Evolutionary conservation across 1,140 invertebrate species (phyloP), one percentile per base, ranked within the genome.

Genomic region (Ptiloglossa arizonensis): DNA sequence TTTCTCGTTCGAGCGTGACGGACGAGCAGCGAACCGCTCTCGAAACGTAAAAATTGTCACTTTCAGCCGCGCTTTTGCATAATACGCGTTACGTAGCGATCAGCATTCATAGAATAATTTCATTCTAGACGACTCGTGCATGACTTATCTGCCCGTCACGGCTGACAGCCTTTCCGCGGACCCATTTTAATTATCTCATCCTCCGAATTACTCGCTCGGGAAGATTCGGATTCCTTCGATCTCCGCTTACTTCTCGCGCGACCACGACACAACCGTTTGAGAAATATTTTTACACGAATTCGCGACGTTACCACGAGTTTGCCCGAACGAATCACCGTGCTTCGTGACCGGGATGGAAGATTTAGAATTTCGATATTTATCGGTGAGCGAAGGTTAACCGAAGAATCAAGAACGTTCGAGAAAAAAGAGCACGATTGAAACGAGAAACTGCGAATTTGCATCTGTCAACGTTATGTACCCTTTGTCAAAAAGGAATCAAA

Each of bases 81-180:
- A 89, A 90, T 89, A 85, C 80, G 80, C 83, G 79, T 77, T 80
- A 80, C 83, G 78, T 70, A 74, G 59, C 83, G 81, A 90, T 90
- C 86, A 90, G 84, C 85, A 91, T 90, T 90, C 89, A 90, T 90
- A 90, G 88, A 90, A 90, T 89, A 91, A 91, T 91, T 91, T 90
- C 83, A 76, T 88, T 86, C 81, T 83, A 81, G 81, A 80, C 41
- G 79, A 80, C 64, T 71, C 56, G 76, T 44, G 75, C 67, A 54
- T 79, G 75, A 86, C 82, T 83, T 88, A 88, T 88, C 87, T 86
- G 83, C 80, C 82, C 82, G 81, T 87, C 88, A 88, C 79, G 83
- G 78, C 72, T 87, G 86, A 89, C 88, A 86, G 88, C 54, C 83
- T 87, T 87, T 83, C 86, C 85, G 84, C 81, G 80, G 71, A 82